These are phyloP conservation scores for Eptesicus fuscus DNA, from an alignment of 2,113 vertebrate genomes.

Conservation along the genomic window DNA sequence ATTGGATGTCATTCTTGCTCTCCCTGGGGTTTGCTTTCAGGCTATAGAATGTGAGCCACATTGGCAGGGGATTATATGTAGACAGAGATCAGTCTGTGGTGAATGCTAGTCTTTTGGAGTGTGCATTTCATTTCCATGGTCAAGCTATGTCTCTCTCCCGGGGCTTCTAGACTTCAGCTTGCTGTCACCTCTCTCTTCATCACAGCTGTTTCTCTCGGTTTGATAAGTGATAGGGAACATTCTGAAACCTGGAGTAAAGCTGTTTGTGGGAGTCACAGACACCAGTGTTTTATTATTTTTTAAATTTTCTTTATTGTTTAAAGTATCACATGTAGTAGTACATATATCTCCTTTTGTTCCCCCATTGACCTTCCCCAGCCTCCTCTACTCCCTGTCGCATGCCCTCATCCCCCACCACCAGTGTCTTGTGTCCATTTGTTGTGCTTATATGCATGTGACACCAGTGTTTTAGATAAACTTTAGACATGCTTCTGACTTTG, in stretches of 20 bases:
- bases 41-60: not conserved
- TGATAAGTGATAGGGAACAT: not conserved
- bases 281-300: not conserved
- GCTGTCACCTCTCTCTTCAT: not conserved
- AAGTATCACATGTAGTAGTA: too few species aligned
- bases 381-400: too few species aligned
- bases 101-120: not conserved
- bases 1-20: not conserved
- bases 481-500: not conserved
- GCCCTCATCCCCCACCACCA: too few species aligned
- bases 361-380: too few species aligned
- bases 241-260: slow-evolving; percentile 14
- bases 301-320: too few species aligned
- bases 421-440: too few species aligned
- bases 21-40: slow-evolving; percentile 21
- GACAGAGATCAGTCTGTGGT: not conserved
- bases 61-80: not conserved
- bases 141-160: slow-evolving; percentile 11
- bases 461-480: not conserved
- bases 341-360: too few species aligned
- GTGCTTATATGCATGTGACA: not conserved
- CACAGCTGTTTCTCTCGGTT: not conserved
- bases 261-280: not conserved
- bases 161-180: slow-evolving; percentile 8
- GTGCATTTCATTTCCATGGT: not conserved